Evolutionary conservation across 2,797 vertebrate species (phyloP).

Genomic region (Anniella stebbinsi): DNA sequence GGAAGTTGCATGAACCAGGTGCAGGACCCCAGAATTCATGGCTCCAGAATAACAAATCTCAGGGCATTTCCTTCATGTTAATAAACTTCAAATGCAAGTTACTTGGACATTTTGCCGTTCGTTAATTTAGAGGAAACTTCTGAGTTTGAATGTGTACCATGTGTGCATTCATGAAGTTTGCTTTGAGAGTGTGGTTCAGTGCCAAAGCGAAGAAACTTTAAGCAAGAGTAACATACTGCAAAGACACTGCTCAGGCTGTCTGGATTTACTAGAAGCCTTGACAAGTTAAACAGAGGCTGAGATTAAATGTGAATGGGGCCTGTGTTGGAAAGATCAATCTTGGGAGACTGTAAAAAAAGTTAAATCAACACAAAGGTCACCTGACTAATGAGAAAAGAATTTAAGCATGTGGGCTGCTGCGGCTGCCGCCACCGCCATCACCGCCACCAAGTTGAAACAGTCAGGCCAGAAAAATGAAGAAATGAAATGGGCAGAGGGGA

Average conservation of each 20-base stretch:
- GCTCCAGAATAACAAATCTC: neutral
- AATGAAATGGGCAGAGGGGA: constrained; percentile 24
- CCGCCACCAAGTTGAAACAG: constrained; percentile 17
- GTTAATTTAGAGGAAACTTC: neutral
- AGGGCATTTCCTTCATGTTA: neutral
- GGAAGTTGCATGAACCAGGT: neutral
- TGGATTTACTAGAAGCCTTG: constrained; percentile 65
- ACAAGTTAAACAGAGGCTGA: constrained; percentile 70
- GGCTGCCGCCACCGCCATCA: constrained; percentile 8
- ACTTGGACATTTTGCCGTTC: neutral
- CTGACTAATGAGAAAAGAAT: constrained; percentile 60
- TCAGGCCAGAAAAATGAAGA: constrained; percentile 34
- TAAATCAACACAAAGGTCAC: constrained; percentile 58
- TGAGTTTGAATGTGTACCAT: neutral
- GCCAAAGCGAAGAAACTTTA: constrained; percentile 29
- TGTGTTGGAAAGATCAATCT: constrained; percentile 65
- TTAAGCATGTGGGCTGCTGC: neutral
- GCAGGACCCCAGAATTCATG: neutral
- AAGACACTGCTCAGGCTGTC: neutral
- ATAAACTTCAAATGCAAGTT: neutral
- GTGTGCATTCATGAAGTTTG: constrained; percentile 11
- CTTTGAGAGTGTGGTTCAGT: neutral
- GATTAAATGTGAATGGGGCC: constrained; percentile 70
- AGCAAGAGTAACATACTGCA: constrained; percentile 11
- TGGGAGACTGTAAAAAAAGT: constrained; percentile 57